phyloP scores from a whole-genome alignment of 2,113 vertebrate species.

The Ammodytes dubius region DNA sequence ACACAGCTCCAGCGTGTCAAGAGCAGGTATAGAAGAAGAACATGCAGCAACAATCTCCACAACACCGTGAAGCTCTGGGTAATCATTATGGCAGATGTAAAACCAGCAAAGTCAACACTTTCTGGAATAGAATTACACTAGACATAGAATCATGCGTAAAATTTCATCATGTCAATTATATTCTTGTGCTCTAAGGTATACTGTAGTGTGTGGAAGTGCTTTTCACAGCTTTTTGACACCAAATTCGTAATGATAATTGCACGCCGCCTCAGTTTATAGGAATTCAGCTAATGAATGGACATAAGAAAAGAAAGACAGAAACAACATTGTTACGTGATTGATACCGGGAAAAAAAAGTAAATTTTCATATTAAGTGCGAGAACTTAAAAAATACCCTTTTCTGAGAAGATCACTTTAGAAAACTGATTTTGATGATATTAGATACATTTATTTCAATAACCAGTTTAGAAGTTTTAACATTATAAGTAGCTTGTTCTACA shows the following conservation, averaged over 20 bases:
- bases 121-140: constrained; percentile 40
- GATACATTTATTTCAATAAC: no score
- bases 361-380: neutral
- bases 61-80: constrained; percentile 39
- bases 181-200: constrained; percentile 38
- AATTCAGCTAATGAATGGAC: constrained; percentile 11
- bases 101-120: constrained; percentile 55
- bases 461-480: neutral
- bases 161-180: constrained; percentile 42
- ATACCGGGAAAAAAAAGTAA: neutral
- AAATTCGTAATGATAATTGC: constrained; percentile 27
- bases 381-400: constrained; percentile 1
- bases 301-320: neutral
- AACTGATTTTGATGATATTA: neutral
- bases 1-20: constrained; percentile 36
- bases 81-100: constrained; percentile 70
- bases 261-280: neutral
- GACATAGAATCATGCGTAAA: constrained; percentile 45
- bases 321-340: neutral
- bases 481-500: neutral
- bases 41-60: constrained; percentile 33
- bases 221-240: constrained; percentile 42
- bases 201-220: constrained; percentile 17
- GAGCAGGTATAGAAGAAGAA: constrained; percentile 35
- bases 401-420: neutral